Evolutionary conservation across 2,888 invertebrate genomes (phyloP), one percentile per base, ranked within the genome.

Genomic region (Fabriciana adippe): DNA sequence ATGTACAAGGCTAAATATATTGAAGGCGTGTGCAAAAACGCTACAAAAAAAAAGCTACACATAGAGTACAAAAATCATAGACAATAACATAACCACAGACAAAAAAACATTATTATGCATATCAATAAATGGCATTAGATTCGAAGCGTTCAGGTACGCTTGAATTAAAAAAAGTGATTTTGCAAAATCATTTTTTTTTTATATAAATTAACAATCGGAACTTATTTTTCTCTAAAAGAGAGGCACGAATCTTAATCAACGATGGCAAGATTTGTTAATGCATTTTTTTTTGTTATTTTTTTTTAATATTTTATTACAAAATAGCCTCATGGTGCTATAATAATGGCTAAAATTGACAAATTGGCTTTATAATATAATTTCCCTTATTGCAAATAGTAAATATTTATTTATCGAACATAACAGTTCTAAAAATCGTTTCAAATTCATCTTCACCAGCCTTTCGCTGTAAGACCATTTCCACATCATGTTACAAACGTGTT

Each of bases 181-280:
- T 64, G 63, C 60, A 67, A 70, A 72, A 71, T 71, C 65, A 62
- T 64, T 56, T 63, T 41, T 53, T 64, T 68, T 61, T 53, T 6
- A 31, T 35, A 55, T 16, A 50, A 54, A 68, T 64, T 61, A 56
- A 47, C 47, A 57, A 56, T 62, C 35, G 69, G 65, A 57, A 55
- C 66, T 67, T 66, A 26, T 26, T 59, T 53, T 63, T 60, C 48
- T 31, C 41, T 62, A 51, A 21, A 53, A 67, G 66, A 64, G 70
- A 72, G 70, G 66, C 71, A 64, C 35, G 35, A 71, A 50, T 55
- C 41, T 6, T 61, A 35, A 66, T 51, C 13, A 21, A 55, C 75
- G 78, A 79, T 84, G 87, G 87, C 87, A 88, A 88, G 87, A 88
- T 72, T 76, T 69, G 41, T 64, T 21, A 55, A 67, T 61, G 66